Base-by-base conservation (phyloP, 2,113 vertebrate species). In the Salvelinus sp. region DNA sequence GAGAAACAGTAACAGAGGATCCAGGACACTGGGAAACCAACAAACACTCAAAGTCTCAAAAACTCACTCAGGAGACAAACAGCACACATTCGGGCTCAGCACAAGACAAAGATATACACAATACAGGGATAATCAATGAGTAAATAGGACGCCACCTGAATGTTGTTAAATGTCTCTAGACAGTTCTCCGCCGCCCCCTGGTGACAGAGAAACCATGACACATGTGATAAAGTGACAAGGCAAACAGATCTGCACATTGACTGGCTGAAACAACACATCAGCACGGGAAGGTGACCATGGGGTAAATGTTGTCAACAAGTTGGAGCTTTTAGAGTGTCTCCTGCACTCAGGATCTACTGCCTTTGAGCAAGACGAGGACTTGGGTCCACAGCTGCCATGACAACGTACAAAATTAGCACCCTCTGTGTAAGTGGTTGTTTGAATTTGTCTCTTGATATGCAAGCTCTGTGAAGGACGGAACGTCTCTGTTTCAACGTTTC, bases 351-450 rank as follows among this genome's bases (percentile, higher is more conserved):
- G 58, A 23, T 62, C 58, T 62, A 62, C 33, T 71, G 62, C 68
- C 44, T 62, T 67, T 70, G 73, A 75, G 18, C 62, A 69, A 71
- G 54, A 28, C 23, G 6, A 33, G 68, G 47, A 23, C 47, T 33
- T 47, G 48, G 7, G 48, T 69, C n/a, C 12, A 27, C 27, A 22
- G 18, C 38, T 58, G 50, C n/a, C 20, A 10, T 63, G 48, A 60
- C 65, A n/a, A 69, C 23, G 60, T 60, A 20, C 58, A 70, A 75
- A 65, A 75, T 75, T 44, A 74, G 58, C 50, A 70, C 58, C 66
- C n/a, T 75, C 68, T 4, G 63, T 27, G 44, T 30, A 78, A 79
- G 47, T 75, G 78, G 13, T n/a, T 75, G 73, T 75, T 70, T 66
- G 66, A 30, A 65, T 58, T 71, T n/a, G n/a, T 70, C n/a, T 12